Evolutionary conservation across 2,113 vertebrate species (phyloP), one percentile per base, ranked within the genome.

Genomic region (Osmerus mordax): DNA sequence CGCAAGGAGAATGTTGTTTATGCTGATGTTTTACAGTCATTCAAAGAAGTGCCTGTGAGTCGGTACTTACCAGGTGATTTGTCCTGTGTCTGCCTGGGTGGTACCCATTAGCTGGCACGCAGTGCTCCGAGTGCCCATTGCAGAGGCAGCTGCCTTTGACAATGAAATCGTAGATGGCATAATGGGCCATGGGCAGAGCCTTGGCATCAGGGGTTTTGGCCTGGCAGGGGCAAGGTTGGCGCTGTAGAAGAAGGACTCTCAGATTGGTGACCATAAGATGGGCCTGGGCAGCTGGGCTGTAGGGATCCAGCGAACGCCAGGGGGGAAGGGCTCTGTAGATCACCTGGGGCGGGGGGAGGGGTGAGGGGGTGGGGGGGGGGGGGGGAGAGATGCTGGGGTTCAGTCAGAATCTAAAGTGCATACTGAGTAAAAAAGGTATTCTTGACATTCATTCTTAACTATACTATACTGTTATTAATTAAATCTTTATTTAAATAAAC

Each of bases 61-160:
- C 8, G 41, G 41, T 47, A 9, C 95, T 51, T 90, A 97, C 95
- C 94, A 94, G 78, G 0, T 93, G 93, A 73, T 84, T 88, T 76
- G 58, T 3, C 90, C 89, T 6, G 0, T 88, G 91, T 56, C 84
- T 86, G 83, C 85, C 0, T 0, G 89, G 91, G 81, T 80, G 88
- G 89, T 93, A 93, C 16, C 91, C 89, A 0, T 81, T 12, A 0
- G 92, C 84, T 0, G 94, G 92, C 1, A 91, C 6, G 4, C 96
- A 97, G 41, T 93, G 93, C 81, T 96, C 94, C 0, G 96, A 95
- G 0, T 98, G 96, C 77, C 96, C 96, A 0, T 96, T 94, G 82
- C 96, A 98, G 83, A 96, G 95, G 82, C 95, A 97, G 81, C 95
- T 97, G 77, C 96, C 96, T 86, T 95, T 96, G 65, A 94, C 93